Evolutionary conservation across 2,888 invertebrate genomes (phyloP), one percentile per base, ranked within the genome.

Genomic region (Ormyrus thymus): DNA sequence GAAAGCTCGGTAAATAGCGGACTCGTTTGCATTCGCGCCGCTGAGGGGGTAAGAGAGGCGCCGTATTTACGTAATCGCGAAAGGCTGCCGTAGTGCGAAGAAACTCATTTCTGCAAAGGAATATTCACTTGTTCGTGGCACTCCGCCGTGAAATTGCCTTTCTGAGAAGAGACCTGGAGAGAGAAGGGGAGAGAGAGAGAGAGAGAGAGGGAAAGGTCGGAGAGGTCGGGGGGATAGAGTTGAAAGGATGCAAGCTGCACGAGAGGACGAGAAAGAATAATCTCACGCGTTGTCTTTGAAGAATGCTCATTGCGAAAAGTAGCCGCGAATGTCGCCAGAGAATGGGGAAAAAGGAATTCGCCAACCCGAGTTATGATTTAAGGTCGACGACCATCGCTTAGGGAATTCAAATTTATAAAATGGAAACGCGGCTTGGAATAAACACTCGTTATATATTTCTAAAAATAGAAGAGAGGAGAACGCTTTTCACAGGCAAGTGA

Each of bases 101-200:
- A 76, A 80, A 76, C 76, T 80, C 80, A 80, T 80, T 80, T 80
- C 73, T 73, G 72, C 69, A 62, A 56, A 71, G 77, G 74, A 78
- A 78, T 71, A 80, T 80, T 80, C 80, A 80, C 74, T 78, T 76
- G 76, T 72, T 80, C 72, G 68, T 15, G 68, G 70, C 72, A 29
- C 51, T 72, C 43, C 72, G 62, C 48, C 76, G 79, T 72, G 79
- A 80, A 80, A 80, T 76, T 80, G 76, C 72, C 71, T 76, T 71
- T 80, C 71, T 46, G 55, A 61, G 45, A 59, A 64, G 65, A 65
- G 15, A 58, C 11, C 1, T 1, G 48, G 58, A 29, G 62, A 55
- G 13, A 48, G 13, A 70, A 2, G 11, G 13, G 58, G 15, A 48
- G 10, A 48, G 48, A 70, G 50, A 50, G 48, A 56, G 46, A 15